Evolutionary conservation across 2,888 invertebrate genomes (phyloP).

Genomic region (Morinoia aosen): DNA sequence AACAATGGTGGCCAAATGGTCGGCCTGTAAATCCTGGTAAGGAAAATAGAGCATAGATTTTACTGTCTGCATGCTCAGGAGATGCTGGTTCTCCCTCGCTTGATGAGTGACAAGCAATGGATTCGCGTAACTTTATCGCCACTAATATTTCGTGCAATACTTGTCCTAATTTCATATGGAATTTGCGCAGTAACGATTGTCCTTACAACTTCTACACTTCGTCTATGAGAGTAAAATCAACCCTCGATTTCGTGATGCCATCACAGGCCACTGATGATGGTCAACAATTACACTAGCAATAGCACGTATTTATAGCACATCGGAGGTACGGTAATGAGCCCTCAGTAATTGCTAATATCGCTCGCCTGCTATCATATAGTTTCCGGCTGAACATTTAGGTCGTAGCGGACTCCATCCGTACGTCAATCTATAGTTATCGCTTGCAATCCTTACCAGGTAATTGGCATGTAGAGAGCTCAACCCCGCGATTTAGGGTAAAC

Average conservation of each 20-base stretch:
- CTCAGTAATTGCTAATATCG: constrained; percentile 43
- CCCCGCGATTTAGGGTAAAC: constrained; percentile 25
- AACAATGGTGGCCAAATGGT: constrained; percentile 1
- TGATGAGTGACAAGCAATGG: not conserved
- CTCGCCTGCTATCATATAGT: constrained; percentile 48
- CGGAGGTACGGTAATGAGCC: constrained; percentile 51
- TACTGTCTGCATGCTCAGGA: not conserved
- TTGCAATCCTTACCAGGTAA: constrained; percentile 18
- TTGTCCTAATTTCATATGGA: not conserved
- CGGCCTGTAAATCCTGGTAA: not conserved
- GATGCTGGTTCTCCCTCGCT: not conserved
- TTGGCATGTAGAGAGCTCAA: constrained; percentile 6
- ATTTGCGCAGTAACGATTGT: not conserved
- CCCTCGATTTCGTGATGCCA: not conserved
- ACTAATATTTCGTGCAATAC: not conserved
- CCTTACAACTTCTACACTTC: not conserved
- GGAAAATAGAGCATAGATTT: not conserved
- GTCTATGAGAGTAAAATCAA: not conserved
- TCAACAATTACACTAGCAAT: constrained; percentile 39
- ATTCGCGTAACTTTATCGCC: not conserved
- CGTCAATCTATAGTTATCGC: constrained; percentile 35
- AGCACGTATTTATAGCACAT: constrained; percentile 51
- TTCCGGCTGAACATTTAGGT: constrained; percentile 44
- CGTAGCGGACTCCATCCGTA: constrained; percentile 14
- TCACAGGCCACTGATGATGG: constrained; percentile 39